Percentiles rank a stretch among this genome's conserved stretches.
Conservation (phyloP, 2,888 invertebrate species). For the Andrena trimmerana region DNA sequence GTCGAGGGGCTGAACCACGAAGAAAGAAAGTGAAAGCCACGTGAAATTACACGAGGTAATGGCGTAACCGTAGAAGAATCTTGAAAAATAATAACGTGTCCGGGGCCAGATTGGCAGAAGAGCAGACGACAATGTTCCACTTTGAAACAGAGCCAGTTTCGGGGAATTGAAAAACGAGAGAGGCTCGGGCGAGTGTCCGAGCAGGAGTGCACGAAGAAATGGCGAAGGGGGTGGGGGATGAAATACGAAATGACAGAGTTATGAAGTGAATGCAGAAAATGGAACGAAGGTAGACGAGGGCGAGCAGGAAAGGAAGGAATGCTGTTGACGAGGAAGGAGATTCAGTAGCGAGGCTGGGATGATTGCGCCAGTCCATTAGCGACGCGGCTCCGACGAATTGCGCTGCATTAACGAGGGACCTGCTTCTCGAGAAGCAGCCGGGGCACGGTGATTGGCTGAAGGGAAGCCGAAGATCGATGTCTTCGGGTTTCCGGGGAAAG, state of each 20-base stretch:
- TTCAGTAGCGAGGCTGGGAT: slow-evolving; percentile 70
- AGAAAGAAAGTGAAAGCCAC: background rate
- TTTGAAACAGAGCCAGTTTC: slow-evolving; percentile 18
- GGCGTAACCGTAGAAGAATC: background rate
- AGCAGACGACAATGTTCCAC: background rate
- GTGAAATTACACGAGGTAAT: background rate
- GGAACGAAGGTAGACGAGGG: slow-evolving; percentile 17
- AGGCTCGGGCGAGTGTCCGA: slow-evolving; percentile 1
- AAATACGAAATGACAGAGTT: slow-evolving; percentile 30
- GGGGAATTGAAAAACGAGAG: slow-evolving; percentile 15
- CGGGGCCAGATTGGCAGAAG: background rate
- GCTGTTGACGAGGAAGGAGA: slow-evolving; percentile 64
- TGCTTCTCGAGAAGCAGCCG: slow-evolving; percentile 71
- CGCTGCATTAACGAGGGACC: slow-evolving; percentile 76
- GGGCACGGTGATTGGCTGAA: slow-evolving; percentile 75
- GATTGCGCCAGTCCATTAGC: slow-evolving; percentile 82
- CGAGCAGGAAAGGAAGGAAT: slow-evolving; percentile 44
- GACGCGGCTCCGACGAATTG: slow-evolving; percentile 78
- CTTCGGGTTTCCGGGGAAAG: slow-evolving; percentile 69
- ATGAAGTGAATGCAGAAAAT: slow-evolving; percentile 43
- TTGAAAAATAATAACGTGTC: background rate
- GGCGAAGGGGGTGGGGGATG: background rate
- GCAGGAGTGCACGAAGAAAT: background rate
- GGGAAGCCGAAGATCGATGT: slow-evolving; percentile 75
- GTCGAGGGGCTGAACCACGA: background rate